These are phyloP conservation scores for Selene dorsalis DNA, from an alignment of 2,797 vertebrate species.

Conservation along the genomic window DNA sequence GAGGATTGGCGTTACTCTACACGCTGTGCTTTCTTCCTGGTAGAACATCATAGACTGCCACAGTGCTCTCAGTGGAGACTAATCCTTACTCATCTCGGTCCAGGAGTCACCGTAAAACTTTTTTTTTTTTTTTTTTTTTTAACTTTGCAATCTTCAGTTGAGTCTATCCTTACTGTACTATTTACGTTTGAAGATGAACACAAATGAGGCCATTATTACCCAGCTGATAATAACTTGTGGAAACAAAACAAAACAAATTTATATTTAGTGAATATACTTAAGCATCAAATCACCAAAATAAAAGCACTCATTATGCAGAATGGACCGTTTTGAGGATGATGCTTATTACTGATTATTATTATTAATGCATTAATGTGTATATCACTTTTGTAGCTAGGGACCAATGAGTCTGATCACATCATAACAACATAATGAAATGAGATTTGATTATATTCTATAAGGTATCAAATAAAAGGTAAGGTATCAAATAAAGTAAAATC, in stretches of 20 bases:
- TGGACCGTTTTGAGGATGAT: neutral
- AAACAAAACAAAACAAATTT: too few species aligned
- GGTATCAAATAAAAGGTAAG: too few species aligned
- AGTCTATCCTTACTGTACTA: neutral
- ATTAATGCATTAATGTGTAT: neutral
- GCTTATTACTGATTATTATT: neutral
- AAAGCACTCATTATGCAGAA: neutral
- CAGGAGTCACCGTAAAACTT: neutral
- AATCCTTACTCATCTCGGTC: neutral
- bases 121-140: neutral
- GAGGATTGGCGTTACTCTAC: slow-evolving; percentile 13
- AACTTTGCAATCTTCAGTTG: neutral
- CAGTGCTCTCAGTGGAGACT: neutral
- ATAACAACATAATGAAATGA: too few species aligned
- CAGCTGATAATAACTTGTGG: neutral
- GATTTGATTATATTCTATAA: too few species aligned
- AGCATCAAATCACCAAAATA: neutral
- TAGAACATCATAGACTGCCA: slow-evolving; percentile 19
- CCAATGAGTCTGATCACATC: too few species aligned
- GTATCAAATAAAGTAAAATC: too few species aligned
- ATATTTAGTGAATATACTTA: neutral
- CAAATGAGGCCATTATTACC: too few species aligned
- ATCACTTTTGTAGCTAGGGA: neutral
- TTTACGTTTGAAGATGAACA: neutral
- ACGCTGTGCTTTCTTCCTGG: slow-evolving; percentile 60